Evolutionary conservation across 2,797 vertebrate species (phyloP).

Genomic region (Paedocypris micromegethes): DNA sequence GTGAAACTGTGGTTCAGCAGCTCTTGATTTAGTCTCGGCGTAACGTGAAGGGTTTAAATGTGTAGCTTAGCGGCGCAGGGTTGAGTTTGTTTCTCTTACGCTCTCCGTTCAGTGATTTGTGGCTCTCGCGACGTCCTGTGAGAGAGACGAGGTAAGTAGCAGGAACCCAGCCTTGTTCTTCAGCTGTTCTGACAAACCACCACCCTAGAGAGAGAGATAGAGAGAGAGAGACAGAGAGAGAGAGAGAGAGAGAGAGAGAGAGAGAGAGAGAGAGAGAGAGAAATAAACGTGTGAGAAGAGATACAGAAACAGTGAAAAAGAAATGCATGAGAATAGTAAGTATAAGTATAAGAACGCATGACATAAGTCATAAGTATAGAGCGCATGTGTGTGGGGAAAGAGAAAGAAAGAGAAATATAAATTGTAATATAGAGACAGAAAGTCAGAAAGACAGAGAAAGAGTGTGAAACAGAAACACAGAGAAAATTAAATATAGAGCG

Average conservation of each 20-base stretch:
- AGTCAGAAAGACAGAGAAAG: not conserved
- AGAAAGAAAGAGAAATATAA: too few species aligned
- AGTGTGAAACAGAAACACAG: not conserved
- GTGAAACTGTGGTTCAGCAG: slow-evolving; percentile 18
- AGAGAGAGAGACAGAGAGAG: slow-evolving; percentile 25
- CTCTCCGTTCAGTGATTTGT: slow-evolving; percentile 87
- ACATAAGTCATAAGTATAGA: too few species aligned
- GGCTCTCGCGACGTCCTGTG: slow-evolving; percentile 87
- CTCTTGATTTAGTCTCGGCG: slow-evolving; percentile 3
- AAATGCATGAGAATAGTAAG: too few species aligned
- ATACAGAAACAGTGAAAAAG: too few species aligned
- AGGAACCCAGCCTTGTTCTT: slow-evolving; percentile 97
- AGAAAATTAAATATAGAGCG: too few species aligned
- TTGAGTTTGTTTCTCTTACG: slow-evolving; percentile 65
- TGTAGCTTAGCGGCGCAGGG: not conserved
- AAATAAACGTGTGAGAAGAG: too few species aligned
- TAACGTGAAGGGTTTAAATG: not conserved
- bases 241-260: not conserved
- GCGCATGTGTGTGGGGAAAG: too few species aligned
- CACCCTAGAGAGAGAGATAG: slow-evolving; percentile 73
- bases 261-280: slow-evolving; percentile 12
- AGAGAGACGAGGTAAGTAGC: slow-evolving; percentile 93
- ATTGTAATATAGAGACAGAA: too few species aligned
- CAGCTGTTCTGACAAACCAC: slow-evolving; percentile 97
- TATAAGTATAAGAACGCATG: too few species aligned